A percentile compares a stretch with the other conserved stretches of the same genome.
Conservation (phyloP, 2,888 invertebrate species). For the Halictus ligatus region DNA sequence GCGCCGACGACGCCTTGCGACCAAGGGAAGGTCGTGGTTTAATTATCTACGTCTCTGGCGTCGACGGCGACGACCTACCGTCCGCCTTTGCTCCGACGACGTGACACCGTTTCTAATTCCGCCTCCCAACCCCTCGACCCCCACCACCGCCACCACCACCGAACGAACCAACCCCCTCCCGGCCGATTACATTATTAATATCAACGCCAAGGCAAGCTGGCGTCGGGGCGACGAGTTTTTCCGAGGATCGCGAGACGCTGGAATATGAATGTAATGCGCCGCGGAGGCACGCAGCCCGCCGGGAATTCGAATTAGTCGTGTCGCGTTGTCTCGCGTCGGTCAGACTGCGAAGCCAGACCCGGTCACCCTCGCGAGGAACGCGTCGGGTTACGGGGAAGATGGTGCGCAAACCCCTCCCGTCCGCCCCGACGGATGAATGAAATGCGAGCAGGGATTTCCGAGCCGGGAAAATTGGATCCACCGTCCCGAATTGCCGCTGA, state of each 20-base stretch:
- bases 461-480: neutral
- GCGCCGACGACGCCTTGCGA: conserved; percentile 43
- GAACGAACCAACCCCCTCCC: neutral
- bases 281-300: conserved; percentile 16
- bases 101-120: conserved; percentile 76
- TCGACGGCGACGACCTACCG: conserved; percentile 43
- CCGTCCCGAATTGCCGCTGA: neutral
- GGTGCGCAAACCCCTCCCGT: neutral
- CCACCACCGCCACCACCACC: conserved; percentile 5
- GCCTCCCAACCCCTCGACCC: conserved; percentile 33
- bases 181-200: conserved; percentile 78
- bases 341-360: neutral
- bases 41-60: conserved; percentile 74
- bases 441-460: conserved; percentile 10
- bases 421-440: neutral
- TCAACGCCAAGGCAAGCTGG: conserved; percentile 56
- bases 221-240: conserved; percentile 57
- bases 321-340: conserved; percentile 8
- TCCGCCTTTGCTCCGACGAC: conserved; percentile 65
- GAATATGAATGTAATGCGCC: conserved; percentile 51
- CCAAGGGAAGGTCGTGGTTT: conserved; percentile 64
- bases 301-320: conserved; percentile 55
- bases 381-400: neutral
- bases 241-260: conserved; percentile 41
- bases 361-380: neutral